Base-by-base conservation (phyloP, 2,888 invertebrate genomes). In the Steromphala cineraria region DNA sequence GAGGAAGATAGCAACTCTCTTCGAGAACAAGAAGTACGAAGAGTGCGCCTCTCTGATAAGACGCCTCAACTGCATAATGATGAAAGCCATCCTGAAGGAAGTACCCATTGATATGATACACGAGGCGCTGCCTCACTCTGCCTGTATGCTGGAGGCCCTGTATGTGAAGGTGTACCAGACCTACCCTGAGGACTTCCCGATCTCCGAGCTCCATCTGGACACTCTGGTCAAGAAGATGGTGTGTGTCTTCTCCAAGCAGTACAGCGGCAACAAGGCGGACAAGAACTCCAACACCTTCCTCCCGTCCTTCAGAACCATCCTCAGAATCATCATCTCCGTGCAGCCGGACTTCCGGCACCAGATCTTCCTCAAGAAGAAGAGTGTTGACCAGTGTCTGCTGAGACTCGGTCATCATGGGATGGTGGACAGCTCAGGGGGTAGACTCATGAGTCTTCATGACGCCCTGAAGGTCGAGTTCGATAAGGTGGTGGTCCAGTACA, bases 71-170 rank as follows among this genome's bases (percentile, higher is more conserved):
- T 95, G 96, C 56, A 96, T 96, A 0, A 97, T 97, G 2, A 95
- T 98, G 87, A 96, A 96, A 84, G 89, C 89, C 80, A 94, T 94
- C 83, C 87, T 94, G 55, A 87, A 92, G 0, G 97, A 97, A 85
- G 94, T 98, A 85, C 98, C 98, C 0, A 95, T 98, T 78, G 98
- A 98, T 92, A 94, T 97, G 87, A 94, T 98, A 87, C 95, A 98
- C n/a, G 98, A 98, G 88, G 96, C 97, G 2, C 94, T 98, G 93
- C 98, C 98, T 0, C 97, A 97, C 92, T 97, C 97, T 21, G 95
- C 98, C 1, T 96, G 96, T 88, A 95, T 98, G 75, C 94, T 98
- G 87, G 98, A 98, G 93, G 97, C 97, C 0, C 95, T 98, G 28
- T 96, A 95, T 86, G 94, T 94, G 74, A 94, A 94, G 90, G 93